phyloP scores from a whole-genome alignment of 2,113 vertebrate species.

The Vulpes vulpes region DNA sequence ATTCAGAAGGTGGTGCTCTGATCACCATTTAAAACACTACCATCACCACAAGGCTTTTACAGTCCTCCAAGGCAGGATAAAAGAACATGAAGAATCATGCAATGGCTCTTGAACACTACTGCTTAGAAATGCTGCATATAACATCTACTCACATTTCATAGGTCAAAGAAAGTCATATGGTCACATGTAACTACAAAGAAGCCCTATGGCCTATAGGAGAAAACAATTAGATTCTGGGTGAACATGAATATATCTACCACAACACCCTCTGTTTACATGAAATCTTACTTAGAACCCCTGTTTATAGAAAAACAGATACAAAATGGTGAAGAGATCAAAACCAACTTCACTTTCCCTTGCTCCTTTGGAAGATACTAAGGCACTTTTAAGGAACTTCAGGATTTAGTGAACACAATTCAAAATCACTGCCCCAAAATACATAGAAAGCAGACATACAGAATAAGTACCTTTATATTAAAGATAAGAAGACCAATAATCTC shows the following conservation, averaged over 20 bases:
- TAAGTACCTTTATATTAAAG: constrained; percentile 53
- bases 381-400: background rate
- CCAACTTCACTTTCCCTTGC: background rate
- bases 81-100: constrained; percentile 14
- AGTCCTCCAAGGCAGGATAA: background rate
- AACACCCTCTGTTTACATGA: background rate
- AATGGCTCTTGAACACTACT: background rate
- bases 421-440: background rate
- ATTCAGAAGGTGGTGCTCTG: background rate
- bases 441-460: constrained; percentile 6
- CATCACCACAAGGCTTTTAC: constrained; percentile 19
- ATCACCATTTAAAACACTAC: constrained; percentile 25
- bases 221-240: constrained; percentile 21
- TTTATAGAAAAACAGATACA: constrained; percentile 26
- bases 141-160: background rate
- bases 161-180: background rate
- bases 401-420: constrained; percentile 51
- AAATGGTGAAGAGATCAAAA: background rate
- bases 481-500: constrained; percentile 54
- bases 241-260: background rate
- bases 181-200: background rate
- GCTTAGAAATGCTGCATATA: background rate
- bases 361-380: constrained; percentile 20
- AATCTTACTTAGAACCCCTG: constrained; percentile 20
- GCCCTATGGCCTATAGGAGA: background rate